Conservation (phyloP, 2,888 invertebrate genomes). For the Loripinus fragilis region DNA sequence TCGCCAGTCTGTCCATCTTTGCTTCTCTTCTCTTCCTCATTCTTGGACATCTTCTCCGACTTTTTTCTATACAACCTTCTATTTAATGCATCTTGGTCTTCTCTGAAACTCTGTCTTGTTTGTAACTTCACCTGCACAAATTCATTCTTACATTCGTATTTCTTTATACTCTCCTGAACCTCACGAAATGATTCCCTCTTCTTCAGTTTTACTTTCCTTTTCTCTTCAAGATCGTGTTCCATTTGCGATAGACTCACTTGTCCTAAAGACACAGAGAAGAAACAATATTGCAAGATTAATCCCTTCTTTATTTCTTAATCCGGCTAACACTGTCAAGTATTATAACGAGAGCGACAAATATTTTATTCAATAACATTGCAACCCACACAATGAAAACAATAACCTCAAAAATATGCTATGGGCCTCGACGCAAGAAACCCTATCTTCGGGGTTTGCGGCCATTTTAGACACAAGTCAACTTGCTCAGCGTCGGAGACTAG, state of each 20-base stretch:
- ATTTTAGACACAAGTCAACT: no score
- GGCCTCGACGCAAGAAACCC: no score
- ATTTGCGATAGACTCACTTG: neutral
- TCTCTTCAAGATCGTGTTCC: neutral
- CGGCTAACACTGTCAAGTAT: neutral
- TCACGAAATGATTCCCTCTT: slow-evolving; percentile 11
- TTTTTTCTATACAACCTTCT: slow-evolving; percentile 30
- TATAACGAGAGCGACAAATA: neutral
- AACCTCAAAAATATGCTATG: neutral
- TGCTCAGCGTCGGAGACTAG: no score
- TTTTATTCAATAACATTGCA: neutral
- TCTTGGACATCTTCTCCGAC: neutral
- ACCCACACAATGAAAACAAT: neutral
- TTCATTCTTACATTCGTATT: slow-evolving; percentile 54
- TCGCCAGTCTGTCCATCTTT: neutral
- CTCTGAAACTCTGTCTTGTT: slow-evolving; percentile 53
- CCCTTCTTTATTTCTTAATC: slow-evolving; percentile 2
- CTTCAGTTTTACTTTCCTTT: neutral
- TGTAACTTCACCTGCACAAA: slow-evolving; percentile 54
- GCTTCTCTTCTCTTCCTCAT: neutral
- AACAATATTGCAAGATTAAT: neutral
- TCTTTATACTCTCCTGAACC: slow-evolving; percentile 49
- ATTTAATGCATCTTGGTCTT: slow-evolving; percentile 52
- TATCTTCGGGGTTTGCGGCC: no score
- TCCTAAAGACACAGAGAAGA: neutral